Evolutionary conservation across 2,888 invertebrate genomes (phyloP).

Genomic region (Torymus tubicola): DNA sequence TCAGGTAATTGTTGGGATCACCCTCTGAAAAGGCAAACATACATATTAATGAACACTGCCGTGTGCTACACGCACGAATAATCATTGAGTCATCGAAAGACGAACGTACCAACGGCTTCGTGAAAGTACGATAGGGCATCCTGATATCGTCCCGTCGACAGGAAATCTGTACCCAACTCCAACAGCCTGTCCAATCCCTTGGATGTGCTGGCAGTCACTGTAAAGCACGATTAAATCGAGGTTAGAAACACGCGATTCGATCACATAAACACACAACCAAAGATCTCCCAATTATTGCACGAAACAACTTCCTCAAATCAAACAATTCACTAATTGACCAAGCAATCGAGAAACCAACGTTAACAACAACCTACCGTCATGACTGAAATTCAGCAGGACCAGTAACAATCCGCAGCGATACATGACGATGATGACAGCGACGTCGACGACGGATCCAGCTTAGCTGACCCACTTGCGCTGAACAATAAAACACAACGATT

Average conservation of each 20-base stretch:
- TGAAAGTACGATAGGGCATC: conserved; percentile 99
- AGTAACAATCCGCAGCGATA: conserved; percentile 70
- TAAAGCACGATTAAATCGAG: conserved; percentile 49
- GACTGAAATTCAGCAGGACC: conserved; percentile 70
- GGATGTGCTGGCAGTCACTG: conserved; percentile 83
- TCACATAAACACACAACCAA: no score
- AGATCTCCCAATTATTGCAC: no score
- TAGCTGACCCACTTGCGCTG: conserved; percentile 52
- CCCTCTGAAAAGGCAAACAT: conserved; percentile 83
- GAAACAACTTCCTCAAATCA: neutral
- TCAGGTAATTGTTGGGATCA: conserved; percentile 96
- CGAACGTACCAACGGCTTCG: conserved; percentile 92
- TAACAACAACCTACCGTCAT: conserved; percentile 66
- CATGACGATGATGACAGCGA: conserved; percentile 64
- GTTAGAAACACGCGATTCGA: conserved; percentile 45
- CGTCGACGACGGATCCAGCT: conserved; percentile 57
- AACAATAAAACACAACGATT: no score
- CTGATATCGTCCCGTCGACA: conserved; percentile 94
- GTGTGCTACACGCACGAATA: no score
- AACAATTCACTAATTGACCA: neutral
- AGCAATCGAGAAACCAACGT: neutral
- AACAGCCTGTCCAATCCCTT: conserved; percentile 88
- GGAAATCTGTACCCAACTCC: conserved; percentile 93
- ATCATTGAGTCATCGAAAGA: neutral
- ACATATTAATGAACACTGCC: neutral